phyloP scores from a whole-genome alignment of 2,888 invertebrate species.

The Vandiemenella viatica region DNA sequence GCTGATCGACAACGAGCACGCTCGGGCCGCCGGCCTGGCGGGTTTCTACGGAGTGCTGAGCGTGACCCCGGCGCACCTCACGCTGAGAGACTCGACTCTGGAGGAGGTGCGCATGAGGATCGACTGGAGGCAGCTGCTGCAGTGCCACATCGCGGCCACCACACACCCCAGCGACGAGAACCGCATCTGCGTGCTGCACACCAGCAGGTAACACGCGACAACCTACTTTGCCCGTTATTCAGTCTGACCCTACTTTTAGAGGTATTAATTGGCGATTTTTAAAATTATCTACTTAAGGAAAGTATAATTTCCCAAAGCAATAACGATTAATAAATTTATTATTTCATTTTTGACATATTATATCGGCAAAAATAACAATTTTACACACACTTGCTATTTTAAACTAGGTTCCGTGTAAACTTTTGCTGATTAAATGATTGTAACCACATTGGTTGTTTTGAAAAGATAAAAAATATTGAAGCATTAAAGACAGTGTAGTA shows the following conservation, averaged over 20 bases:
- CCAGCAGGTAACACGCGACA: conserved; percentile 38
- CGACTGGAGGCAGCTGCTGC: conserved; percentile 44
- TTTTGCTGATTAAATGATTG: too few relatives aligned
- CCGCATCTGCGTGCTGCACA: conserved; percentile 41
- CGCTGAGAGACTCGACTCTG: conserved; percentile 36
- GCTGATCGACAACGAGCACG: conserved; percentile 44
- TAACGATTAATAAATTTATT: too few relatives aligned
- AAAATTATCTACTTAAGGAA: too few relatives aligned
- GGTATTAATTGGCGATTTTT: too few relatives aligned
- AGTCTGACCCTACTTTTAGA: too few relatives aligned
- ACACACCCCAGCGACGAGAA: conserved; percentile 37
- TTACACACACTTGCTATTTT: not conserved
- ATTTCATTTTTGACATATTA: too few relatives aligned
- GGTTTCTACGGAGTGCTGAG: conserved; percentile 42
- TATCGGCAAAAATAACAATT: not conserved
- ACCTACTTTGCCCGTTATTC: too few relatives aligned
- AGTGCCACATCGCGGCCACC: conserved; percentile 37
- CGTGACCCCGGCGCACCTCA: conserved; percentile 37
- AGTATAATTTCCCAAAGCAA: too few relatives aligned
- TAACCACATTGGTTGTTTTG: too few relatives aligned
- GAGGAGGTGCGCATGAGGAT: conserved; percentile 35
- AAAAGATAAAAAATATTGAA: too few relatives aligned
- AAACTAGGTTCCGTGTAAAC: too few relatives aligned
- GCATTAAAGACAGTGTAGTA: too few relatives aligned
- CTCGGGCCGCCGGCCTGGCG: conserved; percentile 42